phyloP scores from a whole-genome alignment of 2,113 vertebrate species.

The Talpa occidentalis region DNA sequence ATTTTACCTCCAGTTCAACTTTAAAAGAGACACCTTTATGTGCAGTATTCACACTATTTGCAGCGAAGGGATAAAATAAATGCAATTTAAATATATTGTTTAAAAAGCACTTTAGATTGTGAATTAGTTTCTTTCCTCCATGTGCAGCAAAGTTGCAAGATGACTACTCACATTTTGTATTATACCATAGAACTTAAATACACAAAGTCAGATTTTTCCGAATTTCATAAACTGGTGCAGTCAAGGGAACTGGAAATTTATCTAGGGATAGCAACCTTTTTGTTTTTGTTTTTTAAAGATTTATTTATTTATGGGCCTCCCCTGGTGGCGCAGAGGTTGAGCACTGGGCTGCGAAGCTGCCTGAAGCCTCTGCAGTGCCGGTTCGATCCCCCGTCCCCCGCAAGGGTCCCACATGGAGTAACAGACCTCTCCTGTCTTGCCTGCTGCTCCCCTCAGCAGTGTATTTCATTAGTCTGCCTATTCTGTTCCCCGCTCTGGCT shows the following conservation, averaged over 20 bases:
- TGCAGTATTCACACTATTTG: not conserved
- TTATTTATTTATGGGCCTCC: no score
- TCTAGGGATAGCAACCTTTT: not conserved
- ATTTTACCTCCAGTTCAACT: not conserved
- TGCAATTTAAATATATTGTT: conserved; percentile 20
- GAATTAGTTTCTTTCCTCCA: not conserved
- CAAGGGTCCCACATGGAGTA: no score
- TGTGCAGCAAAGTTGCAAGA: not conserved
- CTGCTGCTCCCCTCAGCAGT: no score
- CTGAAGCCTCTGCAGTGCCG: no score
- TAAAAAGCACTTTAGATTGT: not conserved
- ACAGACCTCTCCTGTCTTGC: no score
- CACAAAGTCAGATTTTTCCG: not conserved
- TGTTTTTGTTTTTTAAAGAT: no score
- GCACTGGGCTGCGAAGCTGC: no score
- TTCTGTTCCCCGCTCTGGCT: no score
- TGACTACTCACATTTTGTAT: not conserved
- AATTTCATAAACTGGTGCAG: not conserved
- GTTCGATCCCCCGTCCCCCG: no score
- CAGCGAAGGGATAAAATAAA: not conserved
- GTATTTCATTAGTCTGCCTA: no score
- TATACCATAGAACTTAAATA: not conserved
- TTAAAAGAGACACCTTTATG: not conserved
- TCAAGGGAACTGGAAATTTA: conserved; percentile 3
- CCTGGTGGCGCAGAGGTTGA: no score